Evolutionary conservation across 2,797 vertebrate species (phyloP).

Genomic region (Vireo griseus): DNA sequence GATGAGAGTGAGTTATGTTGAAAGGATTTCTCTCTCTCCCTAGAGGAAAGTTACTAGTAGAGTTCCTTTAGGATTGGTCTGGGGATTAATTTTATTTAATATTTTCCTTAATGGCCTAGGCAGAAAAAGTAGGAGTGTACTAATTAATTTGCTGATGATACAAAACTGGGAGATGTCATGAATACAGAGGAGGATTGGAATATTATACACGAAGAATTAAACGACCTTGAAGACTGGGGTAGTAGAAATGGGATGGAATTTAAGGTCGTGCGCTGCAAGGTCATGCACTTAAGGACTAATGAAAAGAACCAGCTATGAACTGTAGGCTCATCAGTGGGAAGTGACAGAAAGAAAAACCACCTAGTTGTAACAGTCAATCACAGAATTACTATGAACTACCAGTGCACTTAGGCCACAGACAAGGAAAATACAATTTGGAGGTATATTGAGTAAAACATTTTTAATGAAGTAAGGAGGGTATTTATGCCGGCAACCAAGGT

Average conservation of each 20-base stretch:
- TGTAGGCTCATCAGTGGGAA: slow-evolving; percentile 24
- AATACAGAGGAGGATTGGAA: slow-evolving; percentile 65
- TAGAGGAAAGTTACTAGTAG: slow-evolving; percentile 36
- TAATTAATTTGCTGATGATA: slow-evolving; percentile 69
- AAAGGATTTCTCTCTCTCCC: slow-evolving; percentile 53
- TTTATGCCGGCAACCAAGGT: not conserved
- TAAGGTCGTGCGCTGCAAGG: slow-evolving; percentile 28
- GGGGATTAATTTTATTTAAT: slow-evolving; percentile 70
- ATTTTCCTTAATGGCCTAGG: slow-evolving; percentile 67
- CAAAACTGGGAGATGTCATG: slow-evolving; percentile 57
- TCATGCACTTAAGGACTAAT: slow-evolving; percentile 42
- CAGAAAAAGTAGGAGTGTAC: slow-evolving; percentile 63
- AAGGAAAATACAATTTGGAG: not conserved
- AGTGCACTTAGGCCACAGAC: not conserved
- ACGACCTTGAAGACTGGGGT: slow-evolving; percentile 52
- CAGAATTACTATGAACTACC: not conserved
- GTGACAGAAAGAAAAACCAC: slow-evolving; percentile 24
- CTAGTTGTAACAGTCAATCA: not conserved
- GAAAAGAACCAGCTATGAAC: slow-evolving; percentile 35
- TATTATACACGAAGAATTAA: slow-evolving; percentile 46
- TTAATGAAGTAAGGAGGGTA: not conserved
- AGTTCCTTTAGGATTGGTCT: slow-evolving; percentile 68
- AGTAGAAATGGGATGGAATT: slow-evolving; percentile 40
- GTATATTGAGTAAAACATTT: not conserved
- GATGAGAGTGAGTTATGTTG: not conserved